phyloP scores from a whole-genome alignment of 2,113 vertebrate species.

The Phoxinus phoxinus region DNA sequence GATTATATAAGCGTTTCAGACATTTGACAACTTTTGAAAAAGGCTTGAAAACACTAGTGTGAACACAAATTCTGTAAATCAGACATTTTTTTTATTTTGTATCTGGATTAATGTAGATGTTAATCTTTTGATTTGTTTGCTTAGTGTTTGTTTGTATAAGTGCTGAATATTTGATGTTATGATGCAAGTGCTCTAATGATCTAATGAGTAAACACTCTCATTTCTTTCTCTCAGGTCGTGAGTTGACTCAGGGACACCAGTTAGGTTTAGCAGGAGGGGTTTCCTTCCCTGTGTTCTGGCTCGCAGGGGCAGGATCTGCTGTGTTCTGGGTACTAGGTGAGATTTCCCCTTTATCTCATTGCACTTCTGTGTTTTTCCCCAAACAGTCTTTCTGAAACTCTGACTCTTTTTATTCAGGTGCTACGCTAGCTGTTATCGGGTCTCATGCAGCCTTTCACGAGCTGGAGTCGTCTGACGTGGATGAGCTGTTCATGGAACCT shows the following conservation, averaged over 20 bases:
- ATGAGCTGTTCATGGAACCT: slow-evolving; percentile 86
- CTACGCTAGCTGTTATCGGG: slow-evolving; percentile 87
- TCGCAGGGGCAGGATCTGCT: slow-evolving; percentile 87
- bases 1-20: too few species aligned
- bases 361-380: neutral
- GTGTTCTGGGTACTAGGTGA: slow-evolving; percentile 93
- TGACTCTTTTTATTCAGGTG: slow-evolving; percentile 73
- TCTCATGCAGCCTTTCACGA: slow-evolving; percentile 87
- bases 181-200: neutral
- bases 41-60: too few species aligned
- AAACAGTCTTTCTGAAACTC: neutral
- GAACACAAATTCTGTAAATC: too few species aligned
- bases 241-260: slow-evolving; percentile 84
- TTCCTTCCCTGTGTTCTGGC: slow-evolving; percentile 91
- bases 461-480: slow-evolving; percentile 78
- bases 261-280: slow-evolving; percentile 82
- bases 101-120: too few species aligned
- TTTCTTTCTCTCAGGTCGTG: slow-evolving; percentile 75
- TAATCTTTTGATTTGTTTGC: neutral
- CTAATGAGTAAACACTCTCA: neutral
- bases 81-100: too few species aligned
- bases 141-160: too few species aligned
- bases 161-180: slow-evolving; percentile 2
- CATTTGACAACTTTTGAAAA: too few species aligned
- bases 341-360: slow-evolving; percentile 38